A percentile compares a stretch with the other conserved stretches of the same genome.
Evolutionary conservation across 1,140 invertebrate species (phyloP).

Genomic region (Caenorhabditis tropicalis): DNA sequence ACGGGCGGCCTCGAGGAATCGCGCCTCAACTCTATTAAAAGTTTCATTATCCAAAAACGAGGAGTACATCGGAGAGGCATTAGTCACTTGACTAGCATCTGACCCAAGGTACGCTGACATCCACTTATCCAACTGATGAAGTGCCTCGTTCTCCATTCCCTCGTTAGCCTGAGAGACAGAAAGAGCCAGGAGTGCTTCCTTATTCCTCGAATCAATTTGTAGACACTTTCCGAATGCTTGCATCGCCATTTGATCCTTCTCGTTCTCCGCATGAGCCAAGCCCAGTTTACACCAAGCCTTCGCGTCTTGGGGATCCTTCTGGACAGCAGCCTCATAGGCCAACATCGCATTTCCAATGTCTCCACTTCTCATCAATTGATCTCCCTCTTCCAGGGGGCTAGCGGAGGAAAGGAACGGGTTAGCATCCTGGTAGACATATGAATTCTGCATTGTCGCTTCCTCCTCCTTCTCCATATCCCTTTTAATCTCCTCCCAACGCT

Average conservation of each 20-base stretch:
- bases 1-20: slow-evolving; percentile 85
- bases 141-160: slow-evolving; percentile 71
- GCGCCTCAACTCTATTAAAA: slow-evolving; percentile 73
- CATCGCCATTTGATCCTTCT: slow-evolving; percentile 84
- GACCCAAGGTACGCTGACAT: slow-evolving; percentile 57
- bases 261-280: slow-evolving; percentile 90
- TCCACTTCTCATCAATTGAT: slow-evolving; percentile 51
- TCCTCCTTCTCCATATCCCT: slow-evolving; percentile 39
- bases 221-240: slow-evolving; percentile 86
- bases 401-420: slow-evolving; percentile 47
- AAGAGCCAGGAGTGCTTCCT: slow-evolving; percentile 85
- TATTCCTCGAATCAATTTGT: slow-evolving; percentile 82
- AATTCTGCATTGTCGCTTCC: background rate
- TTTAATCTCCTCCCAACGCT: slow-evolving; percentile 5
- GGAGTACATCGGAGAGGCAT: slow-evolving; percentile 48
- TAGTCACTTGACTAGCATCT: background rate
- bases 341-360: slow-evolving; percentile 80
- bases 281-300: slow-evolving; percentile 78
- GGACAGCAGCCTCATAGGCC: slow-evolving; percentile 92
- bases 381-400: slow-evolving; percentile 34
- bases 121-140: slow-evolving; percentile 66
- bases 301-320: slow-evolving; percentile 82
- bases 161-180: slow-evolving; percentile 96
- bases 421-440: slow-evolving; percentile 35
- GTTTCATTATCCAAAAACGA: slow-evolving; percentile 37